Evolutionary conservation across 2,797 vertebrate species (phyloP).

Genomic region (Threskiornis aethiopicus): DNA sequence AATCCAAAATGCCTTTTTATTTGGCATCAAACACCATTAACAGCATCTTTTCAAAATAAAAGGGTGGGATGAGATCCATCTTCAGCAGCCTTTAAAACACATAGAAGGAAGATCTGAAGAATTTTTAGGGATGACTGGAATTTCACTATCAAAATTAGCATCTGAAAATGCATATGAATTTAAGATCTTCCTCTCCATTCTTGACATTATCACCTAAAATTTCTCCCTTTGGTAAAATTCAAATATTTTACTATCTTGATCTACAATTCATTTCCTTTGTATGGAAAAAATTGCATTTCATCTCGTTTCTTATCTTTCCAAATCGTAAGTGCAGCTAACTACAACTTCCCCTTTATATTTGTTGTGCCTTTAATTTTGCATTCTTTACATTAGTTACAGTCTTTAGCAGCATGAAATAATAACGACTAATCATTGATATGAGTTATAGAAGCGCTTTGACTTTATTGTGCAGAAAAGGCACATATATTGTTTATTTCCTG

Average conservation of each 20-base stretch:
- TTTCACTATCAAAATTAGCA: not conserved
- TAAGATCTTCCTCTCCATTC: not conserved
- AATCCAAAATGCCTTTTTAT: not conserved
- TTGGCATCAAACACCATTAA: not conserved
- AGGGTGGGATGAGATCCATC: accelerated
- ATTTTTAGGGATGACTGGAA: not conserved
- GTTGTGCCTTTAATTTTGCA: not conserved
- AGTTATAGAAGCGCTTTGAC: not conserved
- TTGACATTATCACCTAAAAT: not conserved
- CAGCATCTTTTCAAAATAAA: not conserved
- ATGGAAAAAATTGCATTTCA: not conserved
- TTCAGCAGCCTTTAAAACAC: not conserved
- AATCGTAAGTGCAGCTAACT: not conserved
- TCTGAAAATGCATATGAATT: not conserved
- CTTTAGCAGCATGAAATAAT: not conserved
- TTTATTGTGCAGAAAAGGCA: not conserved
- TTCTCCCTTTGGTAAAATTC: not conserved
- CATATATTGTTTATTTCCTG: not conserved
- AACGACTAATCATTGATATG: not conserved
- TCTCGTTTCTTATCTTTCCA: not conserved
- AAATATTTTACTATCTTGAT: not conserved
- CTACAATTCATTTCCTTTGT: not conserved
- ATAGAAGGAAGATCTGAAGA: not conserved
- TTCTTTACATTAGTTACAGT: not conserved
- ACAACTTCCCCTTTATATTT: not conserved